Percentiles rank a stretch among this genome's conserved stretches.
Evolutionary conservation across 2,888 invertebrate species (phyloP).

Genomic region (Leptinotarsa tumamoca): DNA sequence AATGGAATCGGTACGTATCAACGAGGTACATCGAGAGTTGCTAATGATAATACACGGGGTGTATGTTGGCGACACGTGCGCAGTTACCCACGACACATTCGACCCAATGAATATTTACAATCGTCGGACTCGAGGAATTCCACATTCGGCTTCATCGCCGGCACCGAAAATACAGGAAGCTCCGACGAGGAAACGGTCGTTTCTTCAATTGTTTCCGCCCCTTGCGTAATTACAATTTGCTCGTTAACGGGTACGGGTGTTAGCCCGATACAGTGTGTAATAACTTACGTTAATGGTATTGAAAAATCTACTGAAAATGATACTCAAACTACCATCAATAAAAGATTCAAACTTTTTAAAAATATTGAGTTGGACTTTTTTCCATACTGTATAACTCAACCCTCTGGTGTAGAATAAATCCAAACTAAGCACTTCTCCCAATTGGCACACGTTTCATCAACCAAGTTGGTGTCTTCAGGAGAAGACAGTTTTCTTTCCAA

Average conservation of each 20-base stretch:
- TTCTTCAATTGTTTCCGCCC: slow-evolving; percentile 51
- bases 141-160: slow-evolving; percentile 23
- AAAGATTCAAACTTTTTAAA: too few relatives aligned
- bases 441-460: too few relatives aligned
- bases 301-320: too few relatives aligned
- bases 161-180: slow-evolving; percentile 42
- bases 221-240: slow-evolving; percentile 39
- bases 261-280: slow-evolving; percentile 1
- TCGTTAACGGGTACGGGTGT: slow-evolving; percentile 30
- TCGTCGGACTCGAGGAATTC: slow-evolving; percentile 23
- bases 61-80: slow-evolving; percentile 49
- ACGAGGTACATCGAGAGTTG: slow-evolving; percentile 35
- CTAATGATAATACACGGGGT: slow-evolving; percentile 49
- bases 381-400: too few relatives aligned
- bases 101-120: slow-evolving; percentile 53
- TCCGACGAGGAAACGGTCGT: slow-evolving; percentile 45
- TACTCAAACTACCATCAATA: too few relatives aligned
- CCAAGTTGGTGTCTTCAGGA: too few relatives aligned
- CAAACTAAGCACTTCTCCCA: too few relatives aligned
- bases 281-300: not conserved
- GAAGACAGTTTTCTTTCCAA: too few relatives aligned
- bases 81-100: slow-evolving; percentile 49
- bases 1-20: slow-evolving; percentile 41
- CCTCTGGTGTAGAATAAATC: too few relatives aligned
- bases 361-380: too few relatives aligned